phyloP scores from a whole-genome alignment of 2,797 vertebrate genomes.

The Falco peregrinus region DNA sequence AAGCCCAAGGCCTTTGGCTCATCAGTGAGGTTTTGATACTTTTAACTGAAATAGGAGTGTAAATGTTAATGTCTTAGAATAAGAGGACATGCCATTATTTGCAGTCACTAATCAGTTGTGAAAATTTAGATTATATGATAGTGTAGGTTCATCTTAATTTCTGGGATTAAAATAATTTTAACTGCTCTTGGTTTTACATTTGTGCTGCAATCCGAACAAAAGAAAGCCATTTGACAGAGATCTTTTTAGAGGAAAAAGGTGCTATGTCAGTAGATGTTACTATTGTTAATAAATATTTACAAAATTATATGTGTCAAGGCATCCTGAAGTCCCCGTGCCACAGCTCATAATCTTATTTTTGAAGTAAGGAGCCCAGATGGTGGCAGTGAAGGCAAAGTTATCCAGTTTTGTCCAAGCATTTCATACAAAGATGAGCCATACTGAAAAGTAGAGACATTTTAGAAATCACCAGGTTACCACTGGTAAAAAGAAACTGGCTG shows the following conservation, averaged over 20 bases:
- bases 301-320: neutral
- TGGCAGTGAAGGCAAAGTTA: constrained; percentile 62
- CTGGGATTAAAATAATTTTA: neutral
- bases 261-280: neutral
- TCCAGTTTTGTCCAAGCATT: neutral
- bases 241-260: neutral
- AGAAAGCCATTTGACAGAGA: neutral
- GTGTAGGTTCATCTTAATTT: neutral
- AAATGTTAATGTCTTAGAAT: neutral
- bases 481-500: neutral
- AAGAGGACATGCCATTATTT: neutral
- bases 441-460: neutral
- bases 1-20: neutral
- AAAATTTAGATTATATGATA: neutral
- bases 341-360: neutral
- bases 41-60: neutral
- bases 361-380: constrained; percentile 50
- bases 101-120: neutral
- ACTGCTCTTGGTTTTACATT: neutral
- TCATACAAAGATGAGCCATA: neutral
- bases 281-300: neutral
- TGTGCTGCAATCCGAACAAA: neutral
- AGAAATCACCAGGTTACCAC: neutral
- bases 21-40: neutral
- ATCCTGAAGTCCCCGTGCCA: neutral